Conservation (phyloP, 1,140 invertebrate genomes). For the Telenomus remus region DNA sequence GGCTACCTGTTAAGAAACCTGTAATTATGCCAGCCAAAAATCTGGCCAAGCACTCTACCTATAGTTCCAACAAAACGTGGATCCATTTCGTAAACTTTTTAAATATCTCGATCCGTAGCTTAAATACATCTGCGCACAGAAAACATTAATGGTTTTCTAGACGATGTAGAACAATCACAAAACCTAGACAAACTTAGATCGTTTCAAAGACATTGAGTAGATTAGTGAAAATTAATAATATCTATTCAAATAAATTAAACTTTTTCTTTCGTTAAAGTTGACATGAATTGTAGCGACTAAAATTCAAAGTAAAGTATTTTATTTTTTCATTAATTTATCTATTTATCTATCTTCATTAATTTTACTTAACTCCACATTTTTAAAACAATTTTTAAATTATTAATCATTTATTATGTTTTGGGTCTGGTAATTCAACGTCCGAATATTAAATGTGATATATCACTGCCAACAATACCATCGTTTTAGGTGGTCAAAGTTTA, state of each 20-base stretch:
- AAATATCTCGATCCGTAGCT: constrained; percentile 14
- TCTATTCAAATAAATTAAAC: no score
- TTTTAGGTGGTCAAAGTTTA: constrained; percentile 47
- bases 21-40: constrained; percentile 57
- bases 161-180: no score
- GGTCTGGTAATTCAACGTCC: constrained; percentile 25
- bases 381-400: no score
- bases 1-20: constrained; percentile 59
- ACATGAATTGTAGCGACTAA: no score
- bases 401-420: constrained; percentile 42
- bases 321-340: constrained; percentile 4
- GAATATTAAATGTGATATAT: constrained; percentile 13
- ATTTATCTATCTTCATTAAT: constrained; percentile 17
- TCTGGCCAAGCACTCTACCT: constrained; percentile 37
- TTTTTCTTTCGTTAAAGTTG: no score
- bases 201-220: no score
- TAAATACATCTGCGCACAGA: constrained; percentile 22
- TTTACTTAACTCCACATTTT: constrained; percentile 1
- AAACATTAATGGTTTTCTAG: no score
- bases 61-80: constrained; percentile 44
- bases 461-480: constrained; percentile 17
- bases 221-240: no score
- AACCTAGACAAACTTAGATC: no score
- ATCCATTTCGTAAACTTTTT: constrained; percentile 29
- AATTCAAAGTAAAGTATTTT: no score